These are phyloP conservation scores for Sminthurides aquaticus DNA, from an alignment of 2,888 invertebrate species.

Conservation along the genomic window DNA sequence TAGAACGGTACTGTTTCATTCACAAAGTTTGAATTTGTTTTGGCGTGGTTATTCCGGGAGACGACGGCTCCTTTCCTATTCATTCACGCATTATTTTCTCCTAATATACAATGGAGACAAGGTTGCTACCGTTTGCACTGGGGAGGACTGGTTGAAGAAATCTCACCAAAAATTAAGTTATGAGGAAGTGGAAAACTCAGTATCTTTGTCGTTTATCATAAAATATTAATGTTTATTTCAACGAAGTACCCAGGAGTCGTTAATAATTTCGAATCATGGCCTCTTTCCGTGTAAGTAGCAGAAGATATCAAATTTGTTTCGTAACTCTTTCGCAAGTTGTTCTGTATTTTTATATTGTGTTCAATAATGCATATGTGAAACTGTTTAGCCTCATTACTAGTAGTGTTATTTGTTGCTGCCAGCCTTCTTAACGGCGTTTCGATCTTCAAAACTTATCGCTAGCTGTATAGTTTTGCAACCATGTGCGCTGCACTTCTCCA, in stretches of 20 bases:
- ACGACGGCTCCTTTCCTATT: slow-evolving; percentile 81
- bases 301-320: background rate
- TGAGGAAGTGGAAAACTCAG: slow-evolving; percentile 7
- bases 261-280: no score
- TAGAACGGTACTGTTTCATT: slow-evolving; percentile 86
- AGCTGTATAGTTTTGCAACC: no score
- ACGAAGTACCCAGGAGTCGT: no score
- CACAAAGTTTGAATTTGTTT: slow-evolving; percentile 86
- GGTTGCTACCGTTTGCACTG: slow-evolving; percentile 83
- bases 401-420: no score
- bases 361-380: background rate
- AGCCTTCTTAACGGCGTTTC: no score
- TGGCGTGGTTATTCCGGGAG: slow-evolving; percentile 92
- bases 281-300: no score
- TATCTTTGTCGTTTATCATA: background rate
- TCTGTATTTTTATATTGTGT: background rate
- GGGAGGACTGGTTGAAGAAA: slow-evolving; percentile 90
- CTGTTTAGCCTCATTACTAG: background rate
- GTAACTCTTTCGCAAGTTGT: background rate
- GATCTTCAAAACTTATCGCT: no score
- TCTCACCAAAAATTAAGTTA: slow-evolving; percentile 57
- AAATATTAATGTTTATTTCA: no score
- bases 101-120: slow-evolving; percentile 87
- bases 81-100: slow-evolving; percentile 74
- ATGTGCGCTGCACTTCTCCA: no score